phyloP scores from a whole-genome alignment of 2,797 vertebrate species.

The Lutjanus campechanus region DNA sequence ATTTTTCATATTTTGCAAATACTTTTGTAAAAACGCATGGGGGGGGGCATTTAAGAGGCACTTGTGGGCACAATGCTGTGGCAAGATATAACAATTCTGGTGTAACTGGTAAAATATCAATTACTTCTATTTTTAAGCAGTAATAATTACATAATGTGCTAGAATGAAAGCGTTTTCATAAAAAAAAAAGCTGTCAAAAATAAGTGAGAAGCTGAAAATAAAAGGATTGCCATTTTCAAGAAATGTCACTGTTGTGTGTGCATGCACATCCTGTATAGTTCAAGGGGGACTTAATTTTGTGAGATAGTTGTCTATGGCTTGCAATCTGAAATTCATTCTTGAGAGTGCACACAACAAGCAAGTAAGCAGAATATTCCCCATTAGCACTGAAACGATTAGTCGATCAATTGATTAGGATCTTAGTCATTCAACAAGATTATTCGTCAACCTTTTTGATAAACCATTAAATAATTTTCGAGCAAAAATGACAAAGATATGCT shows the following conservation, averaged over 20 bases:
- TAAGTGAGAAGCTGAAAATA: conserved; percentile 9
- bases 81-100: conserved; percentile 15
- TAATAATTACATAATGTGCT: conserved; percentile 9
- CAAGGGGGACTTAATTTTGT: background rate
- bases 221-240: conserved; percentile 32
- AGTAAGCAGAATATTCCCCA: background rate
- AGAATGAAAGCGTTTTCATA: conserved; percentile 22
- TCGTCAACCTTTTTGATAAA: background rate
- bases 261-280: background rate
- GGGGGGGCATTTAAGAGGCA: background rate
- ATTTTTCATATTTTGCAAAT: conserved; percentile 44
- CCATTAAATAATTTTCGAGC: background rate
- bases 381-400: background rate
- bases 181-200: conserved; percentile 21
- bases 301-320: background rate
- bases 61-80: conserved; percentile 7
- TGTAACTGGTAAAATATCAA: conserved; percentile 20
- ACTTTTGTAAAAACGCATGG: too few relatives aligned
- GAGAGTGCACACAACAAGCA: too few relatives aligned
- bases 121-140: conserved; percentile 16
- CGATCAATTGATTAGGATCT: background rate
- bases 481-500: background rate
- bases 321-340: background rate
- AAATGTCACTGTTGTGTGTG: conserved; percentile 17
- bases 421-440: background rate